Evolutionary conservation across 2,113 vertebrate genomes (phyloP).

Genomic region (Phodopus roborovskii): DNA sequence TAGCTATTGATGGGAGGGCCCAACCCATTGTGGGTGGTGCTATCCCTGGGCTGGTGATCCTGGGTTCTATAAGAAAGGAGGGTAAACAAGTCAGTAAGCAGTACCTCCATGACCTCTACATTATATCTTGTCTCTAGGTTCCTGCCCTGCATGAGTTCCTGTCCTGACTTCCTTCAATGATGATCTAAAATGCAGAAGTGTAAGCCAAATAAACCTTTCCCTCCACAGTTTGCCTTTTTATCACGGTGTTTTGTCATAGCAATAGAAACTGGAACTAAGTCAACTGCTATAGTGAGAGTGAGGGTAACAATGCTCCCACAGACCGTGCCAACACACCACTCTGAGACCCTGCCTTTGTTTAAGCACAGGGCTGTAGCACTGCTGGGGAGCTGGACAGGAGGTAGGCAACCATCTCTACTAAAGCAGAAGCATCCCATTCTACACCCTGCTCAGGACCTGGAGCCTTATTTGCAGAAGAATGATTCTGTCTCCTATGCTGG

Average conservation of each 20-base stretch:
- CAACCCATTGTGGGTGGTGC: not conserved
- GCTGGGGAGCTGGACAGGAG: constrained; percentile 53
- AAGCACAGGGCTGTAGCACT: constrained; percentile 59
- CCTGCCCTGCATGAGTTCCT: not conserved
- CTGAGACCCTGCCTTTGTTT: constrained; percentile 41
- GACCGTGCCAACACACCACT: constrained; percentile 37
- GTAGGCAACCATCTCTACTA: constrained; percentile 67
- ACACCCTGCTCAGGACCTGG: not conserved
- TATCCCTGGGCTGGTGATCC: not conserved
- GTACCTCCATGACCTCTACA: not conserved
- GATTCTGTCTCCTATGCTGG: constrained; percentile 70
- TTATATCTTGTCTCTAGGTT: not conserved
- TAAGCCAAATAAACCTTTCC: not conserved
- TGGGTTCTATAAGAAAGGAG: not conserved
- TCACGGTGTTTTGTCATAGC: not conserved
- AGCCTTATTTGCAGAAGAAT: constrained; percentile 66
- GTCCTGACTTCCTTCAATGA: not conserved
- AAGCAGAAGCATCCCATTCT: constrained; percentile 67
- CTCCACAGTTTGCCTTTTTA: not conserved
- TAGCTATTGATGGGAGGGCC: not conserved
- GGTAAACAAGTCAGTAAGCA: not conserved
- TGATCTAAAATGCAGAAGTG: not conserved
- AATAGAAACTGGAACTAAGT: not conserved
- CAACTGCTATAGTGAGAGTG: constrained; percentile 62
- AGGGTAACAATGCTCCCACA: constrained; percentile 62